Base-by-base conservation (phyloP, 2,888 invertebrate species). In the Smittia aterrima region DNA sequence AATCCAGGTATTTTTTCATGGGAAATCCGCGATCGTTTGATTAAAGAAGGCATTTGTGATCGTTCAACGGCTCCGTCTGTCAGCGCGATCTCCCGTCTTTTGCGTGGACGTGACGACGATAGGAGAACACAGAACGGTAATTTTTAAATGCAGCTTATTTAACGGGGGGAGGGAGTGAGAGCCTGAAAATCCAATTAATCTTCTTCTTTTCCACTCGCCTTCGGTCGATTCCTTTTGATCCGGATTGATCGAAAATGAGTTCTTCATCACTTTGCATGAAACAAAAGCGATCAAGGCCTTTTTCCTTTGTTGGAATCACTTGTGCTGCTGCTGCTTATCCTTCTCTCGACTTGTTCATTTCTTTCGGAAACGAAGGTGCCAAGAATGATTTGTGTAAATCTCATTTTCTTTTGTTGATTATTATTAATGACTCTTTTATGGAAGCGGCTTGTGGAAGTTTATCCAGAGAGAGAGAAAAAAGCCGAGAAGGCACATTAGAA, bases 1-100 rank as follows among this genome's bases (percentile, higher is more conserved):
- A 94, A 96, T 82, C 96, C 96, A 0, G 92, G 93, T n/a, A 93
- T 96, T 78, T 96, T 95, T 84, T 93, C 93, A 72, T 95, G 95
- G 92, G 97, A 98, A 83, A 95, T 98, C 79, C 87, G 96, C 66
- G 96, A 97, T 80, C 89, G 91, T 80, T 86, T 96, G 75, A 92
- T 96, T 78, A 93, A 95, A 87, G 95, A 91, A 84, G 83, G 85
- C 79, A 82, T 85, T 79, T 82, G 81, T 73, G 83, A 83, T 77
- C 80, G 82, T 64, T 79, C 81, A 41, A 79, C 82, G 32, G 83
- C 92, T 1, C 95, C 95, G 1, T 92, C 92, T 67, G 90, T 93
- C 24, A 91, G 92, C 47, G 92, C 93, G 41, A 94, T 95, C 79
- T 92, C 92, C 40, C 86, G 93, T 75, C 85, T 93, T 40, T 85